Evolutionary conservation across 2,888 invertebrate genomes (phyloP).

Genomic region (Adela reaumurella): DNA sequence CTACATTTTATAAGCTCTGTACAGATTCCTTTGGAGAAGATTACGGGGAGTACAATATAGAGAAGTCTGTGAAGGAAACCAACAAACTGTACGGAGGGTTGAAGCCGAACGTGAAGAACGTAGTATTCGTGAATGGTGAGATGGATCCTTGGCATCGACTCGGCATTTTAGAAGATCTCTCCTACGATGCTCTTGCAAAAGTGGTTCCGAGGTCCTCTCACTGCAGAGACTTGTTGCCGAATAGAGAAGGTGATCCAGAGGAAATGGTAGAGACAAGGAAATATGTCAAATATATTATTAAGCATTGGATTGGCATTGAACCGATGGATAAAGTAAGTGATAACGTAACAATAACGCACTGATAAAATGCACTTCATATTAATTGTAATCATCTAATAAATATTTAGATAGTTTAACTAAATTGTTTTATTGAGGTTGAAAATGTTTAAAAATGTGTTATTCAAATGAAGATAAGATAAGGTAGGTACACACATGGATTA

Average conservation of each 20-base stretch:
- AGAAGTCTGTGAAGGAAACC: conserved; percentile 29
- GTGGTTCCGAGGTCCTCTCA: conserved; percentile 30
- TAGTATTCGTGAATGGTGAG: conserved; percentile 58
- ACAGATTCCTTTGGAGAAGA: conserved; percentile 33
- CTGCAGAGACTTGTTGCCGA: conserved; percentile 31
- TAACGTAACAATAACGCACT: too few species aligned
- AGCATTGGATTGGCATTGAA: conserved; percentile 39
- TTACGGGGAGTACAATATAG: conserved; percentile 28
- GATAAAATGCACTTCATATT: too few species aligned
- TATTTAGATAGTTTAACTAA: too few species aligned
- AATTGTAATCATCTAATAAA: too few species aligned
- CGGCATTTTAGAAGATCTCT: conserved; percentile 41
- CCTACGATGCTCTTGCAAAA: conserved; percentile 33
- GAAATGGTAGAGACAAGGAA: conserved; percentile 32
- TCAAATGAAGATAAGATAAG: too few species aligned
- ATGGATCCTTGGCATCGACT: conserved; percentile 58
- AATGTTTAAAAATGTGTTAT: too few species aligned
- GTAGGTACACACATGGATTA: too few species aligned
- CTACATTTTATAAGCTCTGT: conserved; percentile 38
- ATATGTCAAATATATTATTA: conserved; percentile 32
- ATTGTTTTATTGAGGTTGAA: too few species aligned
- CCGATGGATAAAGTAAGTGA: conserved; percentile 17
- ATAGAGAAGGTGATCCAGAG: conserved; percentile 23
- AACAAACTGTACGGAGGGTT: conserved; percentile 49
- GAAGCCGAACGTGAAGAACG: conserved; percentile 45